phyloP scores from a whole-genome alignment of 2,797 vertebrate genomes.

The Anisognathus igniventris region DNA sequence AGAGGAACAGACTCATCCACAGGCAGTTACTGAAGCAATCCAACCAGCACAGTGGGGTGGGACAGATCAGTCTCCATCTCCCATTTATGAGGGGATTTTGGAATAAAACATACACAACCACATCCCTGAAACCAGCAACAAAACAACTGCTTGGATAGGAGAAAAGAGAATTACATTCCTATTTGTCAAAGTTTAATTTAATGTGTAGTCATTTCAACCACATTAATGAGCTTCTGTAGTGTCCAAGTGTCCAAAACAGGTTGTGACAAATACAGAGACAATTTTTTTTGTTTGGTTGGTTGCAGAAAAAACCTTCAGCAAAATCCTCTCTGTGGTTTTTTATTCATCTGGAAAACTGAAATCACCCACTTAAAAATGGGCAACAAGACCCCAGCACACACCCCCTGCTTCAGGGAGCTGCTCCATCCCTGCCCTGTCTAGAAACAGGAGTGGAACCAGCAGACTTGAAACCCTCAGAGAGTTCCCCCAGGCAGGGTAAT shows the following conservation, averaged over 20 bases:
- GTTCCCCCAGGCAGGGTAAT: background rate
- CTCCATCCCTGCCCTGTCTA: background rate
- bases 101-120: background rate
- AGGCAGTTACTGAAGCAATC: background rate
- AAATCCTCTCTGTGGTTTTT: background rate
- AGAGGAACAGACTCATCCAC: background rate
- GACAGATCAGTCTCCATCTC: background rate
- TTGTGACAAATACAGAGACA: background rate
- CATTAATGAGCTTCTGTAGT: background rate
- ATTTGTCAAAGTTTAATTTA: background rate
- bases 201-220: background rate
- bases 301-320: background rate
- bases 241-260: background rate
- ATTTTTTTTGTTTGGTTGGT: background rate
- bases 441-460: background rate
- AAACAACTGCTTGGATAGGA: background rate
- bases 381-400: background rate
- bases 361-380: background rate
- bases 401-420: background rate
- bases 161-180: background rate
- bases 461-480: background rate
- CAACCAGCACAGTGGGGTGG: background rate
- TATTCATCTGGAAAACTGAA: background rate
- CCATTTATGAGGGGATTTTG: background rate
- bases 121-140: background rate